Evolutionary conservation across 2,888 invertebrate species (phyloP), one percentile per base, ranked within the genome.

Genomic region (Sycophila texana): DNA sequence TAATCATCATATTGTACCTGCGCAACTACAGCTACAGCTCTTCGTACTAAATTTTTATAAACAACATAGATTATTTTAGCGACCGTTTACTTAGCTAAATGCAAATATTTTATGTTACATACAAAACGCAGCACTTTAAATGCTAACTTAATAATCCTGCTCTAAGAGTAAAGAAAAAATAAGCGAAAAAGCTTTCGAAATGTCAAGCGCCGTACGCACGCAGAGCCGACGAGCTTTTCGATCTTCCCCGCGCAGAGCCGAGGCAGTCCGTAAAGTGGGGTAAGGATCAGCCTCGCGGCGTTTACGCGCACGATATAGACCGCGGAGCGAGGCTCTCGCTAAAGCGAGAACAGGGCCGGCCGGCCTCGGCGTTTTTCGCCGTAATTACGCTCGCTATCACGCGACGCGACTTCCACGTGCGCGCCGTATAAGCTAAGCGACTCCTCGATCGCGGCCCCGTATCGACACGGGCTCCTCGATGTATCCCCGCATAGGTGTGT

Each of bases 321-420:
- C 20, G 51, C 58, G 60, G 53, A 18, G 53, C n/a, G 5, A 13
- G 13, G 85, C 81, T 5, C 74, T 80, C 83, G 84, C 83, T 86
- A 86, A 87, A 87, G 86, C 85, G 86, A 86, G 86, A 87, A 87
- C 86, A 86, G 83, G 81, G 84, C 82, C 84, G 85, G 82, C 83
- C 74, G 80, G 82, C 81, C 26, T 10, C 47, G 3, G 60, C n/a
- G 20, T 58, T 74, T 74, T 79, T 68, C 57, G 49, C 68, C 30
- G 67, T 51, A 74, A 79, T 65, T 68, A 47, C 70, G 26, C 61
- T 53, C 61, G 60, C 18, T 39, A 68, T 66, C 79, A 79, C 79
- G 79, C 79, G 74, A 79, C 74, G 26, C 18, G 10, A n/a, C 53
- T 39, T 39, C 63, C 60, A 4, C 10, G 13, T 10, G 58, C 51